Base-by-base conservation (phyloP, 1,140 invertebrate genomes). In the Phortica variegata region DNA sequence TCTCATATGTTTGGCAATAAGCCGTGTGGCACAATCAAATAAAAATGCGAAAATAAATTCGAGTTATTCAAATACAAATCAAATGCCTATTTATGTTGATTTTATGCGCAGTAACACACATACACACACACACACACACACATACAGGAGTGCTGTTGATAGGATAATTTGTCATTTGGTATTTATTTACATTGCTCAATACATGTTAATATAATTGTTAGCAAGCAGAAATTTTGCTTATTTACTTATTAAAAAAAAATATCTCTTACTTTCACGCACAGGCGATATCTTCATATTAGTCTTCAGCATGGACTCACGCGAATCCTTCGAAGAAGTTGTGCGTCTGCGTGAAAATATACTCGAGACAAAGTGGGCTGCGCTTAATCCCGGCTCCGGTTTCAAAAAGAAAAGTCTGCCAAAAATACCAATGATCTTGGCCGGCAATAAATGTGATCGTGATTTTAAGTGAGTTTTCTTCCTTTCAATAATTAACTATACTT, bases 271-370 rank as follows among this genome's bases (percentile, higher is more conserved):
- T n/a, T n/a, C n/a, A n/a, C n/a, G n/a, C 70, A 19, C 80, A 93
- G 90, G 89, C 58, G 90, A 93, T 73, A 76, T 91, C 9, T 93
- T 93, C 76, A 83, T 92, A 37, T 76, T 93, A 48, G 89, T 92
- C 6, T 93, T 90, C 74, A 86, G 87, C 60, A 86, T 92, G 82
- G 88, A 91, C 63, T 86, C 86, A 54, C 80, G 86, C n/a, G 89
- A 91, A 65, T 90, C 88, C 0, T 93, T 91, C 63, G 87, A 91
- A 55, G 89, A 91, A 76, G 88, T 89, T 8, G 85, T 88, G 47
- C 81, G 86, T 34, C 80, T 93, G 37, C 79, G 89, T 31, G 88
- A 92, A 57, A 88, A 91, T 72, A 90, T 93, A 59, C 71, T 90
- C 38, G 88, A 91, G 71, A 87, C 87, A 0, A 90, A 90, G 71